Percentiles rank a stretch among this genome's conserved stretches.
These are phyloP conservation scores for Coregonus suidteri DNA, from an alignment of 2,797 vertebrate species.

Conservation along the genomic window DNA sequence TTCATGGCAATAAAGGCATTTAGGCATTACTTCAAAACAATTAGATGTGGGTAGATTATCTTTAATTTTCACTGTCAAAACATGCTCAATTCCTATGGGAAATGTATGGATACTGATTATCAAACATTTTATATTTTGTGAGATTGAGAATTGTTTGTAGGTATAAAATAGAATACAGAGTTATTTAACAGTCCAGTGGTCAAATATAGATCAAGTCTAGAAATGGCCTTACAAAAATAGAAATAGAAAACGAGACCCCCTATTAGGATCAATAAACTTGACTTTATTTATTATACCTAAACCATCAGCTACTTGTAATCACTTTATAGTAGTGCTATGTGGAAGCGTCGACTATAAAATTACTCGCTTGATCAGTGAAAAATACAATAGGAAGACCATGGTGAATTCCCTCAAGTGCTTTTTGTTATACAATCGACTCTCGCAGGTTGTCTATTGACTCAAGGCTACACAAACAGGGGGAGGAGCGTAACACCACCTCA, in stretches of 20 bases:
- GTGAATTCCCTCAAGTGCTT: conserved; percentile 19
- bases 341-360: conserved; percentile 26
- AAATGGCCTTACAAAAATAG: conserved; percentile 15
- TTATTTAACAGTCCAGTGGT: neutral
- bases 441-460: conserved; percentile 49
- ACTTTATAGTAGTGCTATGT: conserved; percentile 34
- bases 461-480: conserved; percentile 46
- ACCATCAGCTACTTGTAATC: conserved; percentile 35
- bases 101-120: neutral
- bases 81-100: neutral
- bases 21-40: neutral
- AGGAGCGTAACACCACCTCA: conserved; percentile 74
- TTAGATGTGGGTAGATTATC: neutral
- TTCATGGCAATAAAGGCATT: neutral
- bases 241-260: conserved; percentile 7
- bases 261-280: conserved; percentile 7
- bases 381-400: conserved; percentile 13
- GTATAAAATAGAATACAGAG: neutral
- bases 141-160: neutral
- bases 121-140: neutral
- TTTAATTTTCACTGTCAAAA: neutral
- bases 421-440: conserved; percentile 73
- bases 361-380: conserved; percentile 20
- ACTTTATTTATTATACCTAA: conserved; percentile 12
- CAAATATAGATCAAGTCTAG: conserved; percentile 8